Evolutionary conservation across 2,797 vertebrate genomes (phyloP), one percentile per base, ranked within the genome.

Genomic region (Varecia variegata): DNA sequence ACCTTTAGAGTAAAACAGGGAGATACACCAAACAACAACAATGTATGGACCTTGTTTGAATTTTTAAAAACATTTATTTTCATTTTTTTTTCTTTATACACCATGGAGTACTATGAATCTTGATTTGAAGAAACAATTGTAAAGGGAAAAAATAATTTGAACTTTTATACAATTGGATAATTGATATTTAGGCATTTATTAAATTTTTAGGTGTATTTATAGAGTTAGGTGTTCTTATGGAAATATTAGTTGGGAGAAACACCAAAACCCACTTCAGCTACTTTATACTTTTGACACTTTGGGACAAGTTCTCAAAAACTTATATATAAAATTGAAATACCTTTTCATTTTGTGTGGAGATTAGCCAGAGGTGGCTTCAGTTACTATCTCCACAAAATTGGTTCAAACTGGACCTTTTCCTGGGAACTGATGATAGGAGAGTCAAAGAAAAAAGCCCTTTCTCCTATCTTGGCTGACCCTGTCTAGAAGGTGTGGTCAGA

Each of bases 351-450:
- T 67, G 58, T 73, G 47, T 68, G 76, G n/a, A 71, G 40, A 50
- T 89, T 88, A 71, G 30, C 67, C 38, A 94, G 65, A 88, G 18
- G 45, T 92, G 79, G 62, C 76, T 88, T 93, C 60, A 32, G 70
- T 83, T 73, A 68, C 15, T 58, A 2, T 86, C 14, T 62, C 47
- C 54, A 79, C 58, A 84, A 82, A 82, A 73, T 25, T 45, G 60
- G 43, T 89, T 65, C 60, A 65, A 38, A 80, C 14, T 76, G n/a
- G 21, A 56, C 85, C 52, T 94, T 85, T 50, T 14, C 21, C 15
- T 67, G 68, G 79, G 88, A 89, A 47, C n/a, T 86, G 11, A 47
- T 70, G 25, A 18, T 83, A 47, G 58, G 56, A 67, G 17, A 35
- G 47, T 82, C n/a, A 35, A 52, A 27, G 71, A 93, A 60, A 92